Conservation (phyloP, 2,113 vertebrate genomes). For the Salvelinus fontinalis region DNA sequence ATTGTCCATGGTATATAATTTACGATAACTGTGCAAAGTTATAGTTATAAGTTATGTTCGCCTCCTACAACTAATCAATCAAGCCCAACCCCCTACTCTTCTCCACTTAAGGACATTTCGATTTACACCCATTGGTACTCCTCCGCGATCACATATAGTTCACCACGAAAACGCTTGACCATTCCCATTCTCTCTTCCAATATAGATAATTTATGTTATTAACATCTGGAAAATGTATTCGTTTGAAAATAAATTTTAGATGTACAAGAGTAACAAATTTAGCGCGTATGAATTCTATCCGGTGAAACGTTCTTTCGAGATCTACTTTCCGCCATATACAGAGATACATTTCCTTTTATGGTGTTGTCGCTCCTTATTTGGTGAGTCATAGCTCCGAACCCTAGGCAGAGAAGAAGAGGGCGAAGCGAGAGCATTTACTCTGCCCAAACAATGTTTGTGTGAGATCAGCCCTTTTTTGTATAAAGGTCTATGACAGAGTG, state of each 20-base stretch:
- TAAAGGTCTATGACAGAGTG: no score
- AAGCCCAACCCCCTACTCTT: conserved; percentile 41
- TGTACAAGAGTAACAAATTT: background rate
- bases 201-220: background rate
- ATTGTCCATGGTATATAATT: conserved; percentile 1
- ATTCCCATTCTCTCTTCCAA: background rate
- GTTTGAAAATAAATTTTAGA: background rate
- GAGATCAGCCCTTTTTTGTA: background rate
- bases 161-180: background rate
- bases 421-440: no score
- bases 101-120: conserved; percentile 61
- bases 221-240: background rate
- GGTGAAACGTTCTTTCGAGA: conserved; percentile 32
- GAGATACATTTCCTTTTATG: conserved; percentile 89
- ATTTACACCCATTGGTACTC: background rate
- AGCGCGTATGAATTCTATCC: conserved; percentile 3
- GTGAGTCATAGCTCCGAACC: conserved; percentile 73
- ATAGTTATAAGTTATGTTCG: conserved; percentile 41
- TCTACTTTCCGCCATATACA: conserved; percentile 86
- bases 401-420: background rate
- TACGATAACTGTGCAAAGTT: conserved; percentile 44
- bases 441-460: background rate
- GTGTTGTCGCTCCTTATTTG: conserved; percentile 75
- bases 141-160: conserved; percentile 53
- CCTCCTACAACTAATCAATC: conserved; percentile 17